phyloP scores from a whole-genome alignment of 2,888 invertebrate genomes.

The Metopia argyrocephala region DNA sequence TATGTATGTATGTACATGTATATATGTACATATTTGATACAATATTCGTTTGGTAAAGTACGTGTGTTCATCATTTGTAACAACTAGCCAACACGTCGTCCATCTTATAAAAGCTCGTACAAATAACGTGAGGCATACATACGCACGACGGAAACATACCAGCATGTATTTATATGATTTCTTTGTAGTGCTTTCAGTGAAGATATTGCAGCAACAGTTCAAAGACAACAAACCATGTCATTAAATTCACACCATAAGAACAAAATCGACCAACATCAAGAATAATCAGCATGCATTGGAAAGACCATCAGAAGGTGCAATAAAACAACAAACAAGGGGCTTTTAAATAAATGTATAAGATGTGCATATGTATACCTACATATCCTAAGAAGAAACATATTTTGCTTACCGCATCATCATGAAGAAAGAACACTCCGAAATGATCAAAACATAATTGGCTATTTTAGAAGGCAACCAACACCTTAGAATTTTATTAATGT shows the following conservation, averaged over 20 bases:
- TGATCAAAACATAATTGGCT: constrained; percentile 72
- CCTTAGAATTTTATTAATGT: constrained; percentile 69
- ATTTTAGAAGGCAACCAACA: constrained; percentile 72
- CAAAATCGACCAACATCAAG: constrained; percentile 34
- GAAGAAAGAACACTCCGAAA: constrained; percentile 66
- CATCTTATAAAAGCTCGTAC: constrained; percentile 50
- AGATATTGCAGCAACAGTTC: constrained; percentile 43
- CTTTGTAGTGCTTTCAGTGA: constrained; percentile 31
- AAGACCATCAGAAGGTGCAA: constrained; percentile 50
- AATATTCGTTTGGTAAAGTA: neutral
- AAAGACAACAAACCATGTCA: constrained; percentile 58
- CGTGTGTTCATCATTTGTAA: constrained; percentile 17
- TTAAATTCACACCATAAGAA: constrained; percentile 64
- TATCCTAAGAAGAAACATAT: constrained; percentile 41
- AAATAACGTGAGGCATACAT: constrained; percentile 28
- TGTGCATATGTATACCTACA: neutral
- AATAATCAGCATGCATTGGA: constrained; percentile 48
- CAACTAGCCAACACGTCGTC: constrained; percentile 29
- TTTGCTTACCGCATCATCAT: constrained; percentile 53
- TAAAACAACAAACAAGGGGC: constrained; percentile 52
- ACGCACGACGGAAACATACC: neutral
- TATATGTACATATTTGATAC: neutral
- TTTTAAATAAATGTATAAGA: constrained; percentile 48
- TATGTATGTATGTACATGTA: neutral
- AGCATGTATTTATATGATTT: constrained; percentile 13